Percentiles rank a stretch among this genome's conserved stretches.
phyloP scores from a whole-genome alignment of 2,797 vertebrate species.

The Chanos chanos region DNA sequence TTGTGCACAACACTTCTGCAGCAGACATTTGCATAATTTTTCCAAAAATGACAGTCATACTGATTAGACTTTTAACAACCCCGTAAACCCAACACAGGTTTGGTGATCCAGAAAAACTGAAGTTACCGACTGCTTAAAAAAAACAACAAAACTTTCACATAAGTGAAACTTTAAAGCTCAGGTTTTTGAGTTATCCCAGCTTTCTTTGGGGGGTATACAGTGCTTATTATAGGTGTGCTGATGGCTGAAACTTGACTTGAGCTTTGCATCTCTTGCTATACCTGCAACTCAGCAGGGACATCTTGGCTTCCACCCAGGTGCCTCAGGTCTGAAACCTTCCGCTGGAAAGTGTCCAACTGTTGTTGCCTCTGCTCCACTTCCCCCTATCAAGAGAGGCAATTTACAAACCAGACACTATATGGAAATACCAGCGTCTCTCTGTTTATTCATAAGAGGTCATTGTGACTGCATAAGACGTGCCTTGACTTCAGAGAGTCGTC shows the following conservation, averaged over 20 bases:
- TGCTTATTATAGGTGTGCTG: too few relatives aligned
- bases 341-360: conserved; percentile 77
- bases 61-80: too few relatives aligned
- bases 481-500: conserved; percentile 81
- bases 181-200: too few relatives aligned
- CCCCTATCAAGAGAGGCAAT: conserved; percentile 62
- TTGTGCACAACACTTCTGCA: too few relatives aligned
- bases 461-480: conserved; percentile 61
- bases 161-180: background rate
- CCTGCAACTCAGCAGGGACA: conserved; percentile 86
- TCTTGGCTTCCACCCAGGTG: conserved; percentile 76
- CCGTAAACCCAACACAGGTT: too few relatives aligned
- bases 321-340: conserved; percentile 84
- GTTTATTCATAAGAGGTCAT: too few relatives aligned
- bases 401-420: conserved; percentile 1
- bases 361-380: conserved; percentile 79
- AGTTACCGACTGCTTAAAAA: too few relatives aligned
- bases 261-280: conserved; percentile 46
- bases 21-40: too few relatives aligned
- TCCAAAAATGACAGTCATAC: too few relatives aligned
- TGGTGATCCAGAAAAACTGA: too few relatives aligned
- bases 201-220: too few relatives aligned
- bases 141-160: background rate
- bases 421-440: background rate
- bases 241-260: background rate